phyloP scores from a whole-genome alignment of 2,113 vertebrate species.

The Gopherus evgoodei region DNA sequence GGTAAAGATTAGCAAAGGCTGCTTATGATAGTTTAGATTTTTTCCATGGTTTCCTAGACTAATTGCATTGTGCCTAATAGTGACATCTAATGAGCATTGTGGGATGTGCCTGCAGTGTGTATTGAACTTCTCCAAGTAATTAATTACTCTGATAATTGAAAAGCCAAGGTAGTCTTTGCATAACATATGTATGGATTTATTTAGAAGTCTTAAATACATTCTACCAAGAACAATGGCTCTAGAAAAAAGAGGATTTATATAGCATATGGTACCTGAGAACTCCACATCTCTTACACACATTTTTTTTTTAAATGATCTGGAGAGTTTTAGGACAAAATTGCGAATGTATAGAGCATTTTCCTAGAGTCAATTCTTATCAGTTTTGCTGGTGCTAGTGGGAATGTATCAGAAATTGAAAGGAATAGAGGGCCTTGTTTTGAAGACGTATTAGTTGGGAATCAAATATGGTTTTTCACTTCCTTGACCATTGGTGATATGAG shows the following conservation, averaged over 20 bases:
- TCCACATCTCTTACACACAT: neutral
- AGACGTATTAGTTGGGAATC: neutral
- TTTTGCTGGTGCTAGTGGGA: neutral
- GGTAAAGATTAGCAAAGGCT: neutral
- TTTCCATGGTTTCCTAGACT: neutral
- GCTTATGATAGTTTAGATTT: neutral
- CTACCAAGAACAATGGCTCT: neutral
- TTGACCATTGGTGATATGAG: neutral
- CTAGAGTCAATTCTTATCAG: neutral
- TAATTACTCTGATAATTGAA: neutral
- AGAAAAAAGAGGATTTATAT: neutral
- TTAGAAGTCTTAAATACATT: conserved; percentile 2
- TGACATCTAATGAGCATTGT: neutral
- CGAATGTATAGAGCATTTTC: neutral
- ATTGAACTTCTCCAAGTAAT: neutral
- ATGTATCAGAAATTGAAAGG: neutral
- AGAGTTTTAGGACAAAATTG: neutral
- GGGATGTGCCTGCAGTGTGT: neutral
- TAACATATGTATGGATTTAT: neutral
- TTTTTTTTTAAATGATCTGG: neutral
- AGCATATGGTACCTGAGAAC: neutral
- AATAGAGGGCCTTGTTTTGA: neutral
- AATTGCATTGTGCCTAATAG: neutral
- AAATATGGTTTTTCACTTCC: neutral
- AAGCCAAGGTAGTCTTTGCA: neutral